phyloP scores from a whole-genome alignment of 2,113 vertebrate species.

The Mus spicilegus region DNA sequence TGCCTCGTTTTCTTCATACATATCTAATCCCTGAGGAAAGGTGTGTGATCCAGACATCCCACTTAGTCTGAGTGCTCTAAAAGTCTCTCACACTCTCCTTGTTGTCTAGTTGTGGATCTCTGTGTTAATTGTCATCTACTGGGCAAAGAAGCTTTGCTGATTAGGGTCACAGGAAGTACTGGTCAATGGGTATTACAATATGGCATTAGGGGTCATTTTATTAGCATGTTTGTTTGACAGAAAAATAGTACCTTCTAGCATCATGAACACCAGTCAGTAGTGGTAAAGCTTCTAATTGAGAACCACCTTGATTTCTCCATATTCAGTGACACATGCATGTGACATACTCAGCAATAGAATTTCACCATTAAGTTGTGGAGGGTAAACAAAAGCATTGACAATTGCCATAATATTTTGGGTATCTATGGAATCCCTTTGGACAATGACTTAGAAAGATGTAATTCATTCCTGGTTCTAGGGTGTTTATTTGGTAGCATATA shows the following conservation, averaged over 20 bases:
- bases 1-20: background rate
- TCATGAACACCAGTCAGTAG: background rate
- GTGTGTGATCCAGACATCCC: background rate
- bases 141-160: background rate
- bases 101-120: background rate
- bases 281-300: background rate
- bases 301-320: background rate
- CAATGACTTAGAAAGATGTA: background rate
- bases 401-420: background rate
- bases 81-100: background rate
- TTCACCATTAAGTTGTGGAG: background rate
- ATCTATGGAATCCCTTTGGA: background rate
- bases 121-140: background rate
- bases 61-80: background rate
- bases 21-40: background rate
- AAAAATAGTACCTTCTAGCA: background rate
- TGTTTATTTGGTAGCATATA: background rate
- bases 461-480: background rate
- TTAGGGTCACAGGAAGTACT: background rate
- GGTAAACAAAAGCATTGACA: background rate
- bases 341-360: background rate
- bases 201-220: background rate
- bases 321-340: background rate
- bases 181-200: background rate
- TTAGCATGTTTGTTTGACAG: background rate